phyloP scores from a whole-genome alignment of 2,888 invertebrate species.

The Folsomia candida region DNA sequence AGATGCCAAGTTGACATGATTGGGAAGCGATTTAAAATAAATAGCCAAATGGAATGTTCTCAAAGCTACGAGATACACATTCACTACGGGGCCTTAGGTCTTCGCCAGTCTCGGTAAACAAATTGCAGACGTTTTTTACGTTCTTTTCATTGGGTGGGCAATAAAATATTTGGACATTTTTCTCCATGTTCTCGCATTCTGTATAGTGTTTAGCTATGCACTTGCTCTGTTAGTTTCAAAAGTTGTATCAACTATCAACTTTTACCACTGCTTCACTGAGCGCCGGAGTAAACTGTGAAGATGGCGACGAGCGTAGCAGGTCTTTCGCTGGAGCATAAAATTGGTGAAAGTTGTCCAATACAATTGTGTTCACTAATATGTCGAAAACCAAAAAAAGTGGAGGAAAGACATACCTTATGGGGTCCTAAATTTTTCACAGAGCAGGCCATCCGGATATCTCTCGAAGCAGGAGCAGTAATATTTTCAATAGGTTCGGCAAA shows the following conservation, averaged over 20 bases:
- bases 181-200: conserved; percentile 4
- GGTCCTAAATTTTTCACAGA: conserved; percentile 86
- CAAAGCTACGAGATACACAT: conserved; percentile 1
- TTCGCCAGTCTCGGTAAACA: neutral
- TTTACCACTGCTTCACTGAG: too few species aligned
- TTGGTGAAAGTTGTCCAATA: too few species aligned
- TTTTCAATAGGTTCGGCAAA: conserved; percentile 87
- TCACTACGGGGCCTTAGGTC: too few species aligned
- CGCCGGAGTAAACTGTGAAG: neutral
- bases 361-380: neutral
- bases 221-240: neutral
- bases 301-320: neutral
- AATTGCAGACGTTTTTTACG: neutral
- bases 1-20: conserved; percentile 6
- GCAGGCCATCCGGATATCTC: conserved; percentile 67
- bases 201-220: neutral
- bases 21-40: conserved; percentile 3
- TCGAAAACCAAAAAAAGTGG: neutral
- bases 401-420: conserved; percentile 70
- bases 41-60: neutral
- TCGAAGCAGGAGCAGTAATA: conserved; percentile 83
- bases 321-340: too few species aligned
- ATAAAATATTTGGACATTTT: conserved; percentile 14
- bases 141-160: neutral
- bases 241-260: neutral